Evolutionary conservation across 2,113 vertebrate species (phyloP).

Genomic region (Brevimyrus niger): DNA sequence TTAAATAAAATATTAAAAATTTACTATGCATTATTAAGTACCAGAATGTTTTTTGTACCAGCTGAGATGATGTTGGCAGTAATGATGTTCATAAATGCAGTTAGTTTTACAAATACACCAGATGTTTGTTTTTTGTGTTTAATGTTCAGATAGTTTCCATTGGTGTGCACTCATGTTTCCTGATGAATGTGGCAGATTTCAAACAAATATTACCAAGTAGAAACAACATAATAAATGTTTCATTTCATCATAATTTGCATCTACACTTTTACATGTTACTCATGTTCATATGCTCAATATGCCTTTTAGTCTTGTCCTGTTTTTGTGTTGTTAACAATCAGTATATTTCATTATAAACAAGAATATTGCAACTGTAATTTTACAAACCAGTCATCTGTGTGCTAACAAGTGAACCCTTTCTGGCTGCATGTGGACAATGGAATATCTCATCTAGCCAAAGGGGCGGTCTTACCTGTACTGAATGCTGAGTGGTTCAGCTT

Average conservation of each 20-base stretch:
- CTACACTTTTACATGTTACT: background rate
- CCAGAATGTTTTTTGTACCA: background rate
- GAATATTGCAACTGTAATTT: background rate
- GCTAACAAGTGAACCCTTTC: background rate
- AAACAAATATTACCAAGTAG: background rate
- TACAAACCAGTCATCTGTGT: background rate
- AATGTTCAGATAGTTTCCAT: background rate
- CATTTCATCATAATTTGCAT: background rate
- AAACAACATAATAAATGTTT: background rate
- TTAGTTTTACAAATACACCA: background rate
- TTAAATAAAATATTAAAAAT: conserved; percentile 1
- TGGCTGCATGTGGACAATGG: background rate
- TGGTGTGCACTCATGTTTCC: background rate
- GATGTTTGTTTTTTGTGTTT: background rate
- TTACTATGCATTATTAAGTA: conserved; percentile 6
- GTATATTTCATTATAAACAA: background rate
- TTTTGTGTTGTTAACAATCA: background rate
- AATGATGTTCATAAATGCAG: background rate
- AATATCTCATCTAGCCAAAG: background rate
- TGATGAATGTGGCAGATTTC: background rate
- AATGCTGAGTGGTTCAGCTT: background rate
- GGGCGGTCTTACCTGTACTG: background rate
- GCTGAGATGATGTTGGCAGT: background rate
- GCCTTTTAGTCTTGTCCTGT: background rate
- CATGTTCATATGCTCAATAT: background rate